Percentiles rank a stretch among this genome's conserved stretches.
These are phyloP conservation scores for Stomatorhinus walkeri DNA, from an alignment of 2,797 vertebrate species.

Conservation along the genomic window DNA sequence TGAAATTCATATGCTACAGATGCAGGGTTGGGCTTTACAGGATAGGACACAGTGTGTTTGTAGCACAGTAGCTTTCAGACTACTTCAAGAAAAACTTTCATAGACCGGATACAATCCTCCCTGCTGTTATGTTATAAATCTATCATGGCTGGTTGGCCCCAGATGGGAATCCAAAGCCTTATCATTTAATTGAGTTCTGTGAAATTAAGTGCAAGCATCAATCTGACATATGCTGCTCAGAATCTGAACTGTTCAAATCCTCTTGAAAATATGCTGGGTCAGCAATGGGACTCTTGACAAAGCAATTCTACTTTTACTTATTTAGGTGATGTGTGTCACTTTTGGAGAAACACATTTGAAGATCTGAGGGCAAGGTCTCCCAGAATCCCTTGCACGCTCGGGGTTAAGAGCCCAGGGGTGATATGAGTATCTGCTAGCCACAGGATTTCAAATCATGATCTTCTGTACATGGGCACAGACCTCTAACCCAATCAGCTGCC, in stretches of 20 bases:
- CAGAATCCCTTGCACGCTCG: neutral
- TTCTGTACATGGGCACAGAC: neutral
- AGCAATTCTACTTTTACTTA: neutral
- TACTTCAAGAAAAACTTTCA: neutral
- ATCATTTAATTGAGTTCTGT: neutral
- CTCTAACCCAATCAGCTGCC: neutral
- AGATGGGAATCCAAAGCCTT: neutral
- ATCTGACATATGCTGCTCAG: neutral
- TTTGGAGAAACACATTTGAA: neutral
- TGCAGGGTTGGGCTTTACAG: neutral
- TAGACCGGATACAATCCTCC: neutral
- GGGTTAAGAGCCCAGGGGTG: neutral
- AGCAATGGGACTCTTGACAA: neutral
- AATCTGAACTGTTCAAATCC: neutral
- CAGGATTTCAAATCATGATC: neutral
- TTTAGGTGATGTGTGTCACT: neutral
- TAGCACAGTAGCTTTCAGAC: neutral
- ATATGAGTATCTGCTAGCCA: neutral
- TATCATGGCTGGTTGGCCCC: neutral
- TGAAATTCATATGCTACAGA: neutral
- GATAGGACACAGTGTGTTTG: neutral
- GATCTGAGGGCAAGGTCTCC: neutral
- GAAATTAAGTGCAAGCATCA: conserved; percentile 5
- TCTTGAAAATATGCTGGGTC: neutral
- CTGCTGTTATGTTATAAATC: neutral